These are phyloP conservation scores for Novumbra hubbsi DNA, from an alignment of 2,797 vertebrate genomes.

Conservation along the genomic window DNA sequence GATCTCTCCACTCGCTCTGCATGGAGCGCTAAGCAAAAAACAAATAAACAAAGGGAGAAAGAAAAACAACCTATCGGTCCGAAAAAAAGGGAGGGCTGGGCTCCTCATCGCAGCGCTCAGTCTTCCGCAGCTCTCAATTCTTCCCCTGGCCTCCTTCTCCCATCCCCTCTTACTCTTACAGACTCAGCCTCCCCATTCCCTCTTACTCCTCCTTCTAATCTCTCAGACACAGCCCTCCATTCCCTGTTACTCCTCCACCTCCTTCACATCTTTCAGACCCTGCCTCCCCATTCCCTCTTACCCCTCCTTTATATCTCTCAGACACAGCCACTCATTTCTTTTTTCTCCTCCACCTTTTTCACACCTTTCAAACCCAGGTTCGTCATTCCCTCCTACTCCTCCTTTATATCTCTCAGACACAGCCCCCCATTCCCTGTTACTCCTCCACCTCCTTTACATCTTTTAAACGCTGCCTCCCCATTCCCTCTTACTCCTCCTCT, in stretches of 20 bases:
- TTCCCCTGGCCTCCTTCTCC: neutral
- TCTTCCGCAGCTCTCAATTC: conserved; percentile 19
- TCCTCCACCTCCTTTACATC: neutral
- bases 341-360: neutral
- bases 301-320: conserved; percentile 3
- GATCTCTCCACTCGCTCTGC: conserved; percentile 29
- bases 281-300: conserved; percentile 11
- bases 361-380: conserved; percentile 17
- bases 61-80: conserved; percentile 25
- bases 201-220: conserved; percentile 8
- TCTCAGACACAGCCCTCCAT: conserved; percentile 4
- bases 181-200: conserved; percentile 1
- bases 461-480: neutral
- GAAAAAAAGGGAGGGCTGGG: conserved; percentile 7
- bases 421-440: neutral
- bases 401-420: conserved; percentile 17
- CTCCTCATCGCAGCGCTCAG: neutral
- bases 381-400: conserved; percentile 5
- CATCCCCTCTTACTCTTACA: conserved; percentile 26
- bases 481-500: conserved; percentile 23
- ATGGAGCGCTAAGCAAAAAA: conserved; percentile 43
- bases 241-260: neutral
- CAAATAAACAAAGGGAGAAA: conserved; percentile 33
- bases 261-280: neutral
- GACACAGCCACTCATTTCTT: conserved; percentile 2